Evolutionary conservation across 2,888 invertebrate species (phyloP).

Genomic region (Beris morrisii): DNA sequence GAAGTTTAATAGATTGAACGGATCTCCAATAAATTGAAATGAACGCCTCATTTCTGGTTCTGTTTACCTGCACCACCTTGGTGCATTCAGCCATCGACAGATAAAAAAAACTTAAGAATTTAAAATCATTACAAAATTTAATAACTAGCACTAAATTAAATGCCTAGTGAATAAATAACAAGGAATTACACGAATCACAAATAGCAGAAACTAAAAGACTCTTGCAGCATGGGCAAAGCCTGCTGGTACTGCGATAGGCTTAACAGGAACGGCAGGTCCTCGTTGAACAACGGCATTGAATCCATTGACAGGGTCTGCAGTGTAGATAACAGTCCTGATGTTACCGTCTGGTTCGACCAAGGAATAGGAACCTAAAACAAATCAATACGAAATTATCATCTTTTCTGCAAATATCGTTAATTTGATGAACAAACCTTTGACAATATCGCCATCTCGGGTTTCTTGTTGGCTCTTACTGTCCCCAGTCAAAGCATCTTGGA

Average conservation of each 20-base stretch:
- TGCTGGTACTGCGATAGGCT: constrained; percentile 41
- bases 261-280: constrained; percentile 53
- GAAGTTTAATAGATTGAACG: too few species aligned
- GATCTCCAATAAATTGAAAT: too few species aligned
- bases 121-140: constrained; percentile 1
- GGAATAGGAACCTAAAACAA: constrained; percentile 60
- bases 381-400: background rate
- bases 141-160: constrained; percentile 1
- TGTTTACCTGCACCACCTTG: too few species aligned
- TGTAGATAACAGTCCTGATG: constrained; percentile 62
- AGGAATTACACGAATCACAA: too few species aligned
- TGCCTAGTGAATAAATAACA: too few species aligned
- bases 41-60: too few species aligned
- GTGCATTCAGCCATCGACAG: too few species aligned
- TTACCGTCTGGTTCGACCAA: constrained; percentile 64
- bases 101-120: background rate
- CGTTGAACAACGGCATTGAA: constrained; percentile 68
- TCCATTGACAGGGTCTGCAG: constrained; percentile 63
- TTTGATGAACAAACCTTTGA: constrained; percentile 50
- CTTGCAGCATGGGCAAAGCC: constrained; percentile 39
- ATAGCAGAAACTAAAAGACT: background rate
- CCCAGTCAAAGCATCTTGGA: constrained; percentile 68
- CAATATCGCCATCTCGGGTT: constrained; percentile 64
- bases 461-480: constrained; percentile 61
- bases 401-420: background rate